Base-by-base conservation (phyloP, 2,797 vertebrate genomes). In the Thunnus albacares region DNA sequence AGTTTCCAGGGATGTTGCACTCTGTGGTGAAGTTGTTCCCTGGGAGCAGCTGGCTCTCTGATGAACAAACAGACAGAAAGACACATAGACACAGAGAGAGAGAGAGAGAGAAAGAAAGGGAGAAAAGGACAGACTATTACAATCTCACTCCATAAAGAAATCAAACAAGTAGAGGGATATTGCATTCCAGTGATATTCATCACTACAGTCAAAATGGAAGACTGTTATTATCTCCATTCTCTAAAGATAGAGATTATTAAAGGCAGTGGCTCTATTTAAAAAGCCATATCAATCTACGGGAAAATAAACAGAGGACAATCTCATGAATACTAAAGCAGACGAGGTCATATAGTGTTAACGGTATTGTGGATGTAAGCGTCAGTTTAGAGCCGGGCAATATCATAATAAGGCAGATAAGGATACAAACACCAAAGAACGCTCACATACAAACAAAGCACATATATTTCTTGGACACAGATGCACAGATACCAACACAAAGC, bases 1-100 rank as follows among this genome's bases (percentile, higher is more conserved):
- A 99, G 92, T 96, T 98, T 85, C 98, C 98, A 1, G 98, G 98
- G 91, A 97, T 98, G 95, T 99, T 99, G 89, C 98, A 99, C 90
- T 98, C 97, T 0, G 96, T 97, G 86, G 97, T 98, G 92, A 97
- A 96, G 94, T 99, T 99, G 91, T 97, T 99, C 88, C 97, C 97
- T 9, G 97, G 97, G 82, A 98, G 94, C 89, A 98, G 95, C 80
- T 99, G 98, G 94, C 97, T 96, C 90, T 98, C 98, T 99, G 93
- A 2, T 83, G 49, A 70, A 70, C 26, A 77, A 64, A 84, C 15
- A 79, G 28, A 85, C 1, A 58, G 49, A 66, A 24, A 1, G 35
- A 63, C 24, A 24, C 24, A 24, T 22, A 22, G 22, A 22, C 22
- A 22, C 22, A 28, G 14, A 69, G 4, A 55, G 28, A 24, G 1